Conservation (phyloP, 2,888 invertebrate species). For the Eupithecia subfuscata region DNA sequence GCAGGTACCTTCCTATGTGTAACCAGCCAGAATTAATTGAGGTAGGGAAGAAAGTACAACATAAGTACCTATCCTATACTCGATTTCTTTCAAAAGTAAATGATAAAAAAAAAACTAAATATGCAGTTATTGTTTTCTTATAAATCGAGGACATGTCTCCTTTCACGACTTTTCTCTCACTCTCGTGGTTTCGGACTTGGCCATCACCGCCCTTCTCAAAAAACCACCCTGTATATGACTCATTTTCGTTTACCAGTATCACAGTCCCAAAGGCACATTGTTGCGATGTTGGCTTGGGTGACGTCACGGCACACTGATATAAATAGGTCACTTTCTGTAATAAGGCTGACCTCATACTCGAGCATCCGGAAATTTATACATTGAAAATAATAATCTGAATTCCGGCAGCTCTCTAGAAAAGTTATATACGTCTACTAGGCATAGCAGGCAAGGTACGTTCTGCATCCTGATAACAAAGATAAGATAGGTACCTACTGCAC, state of each 20-base stretch:
- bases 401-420: neutral
- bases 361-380: slow-evolving; percentile 5
- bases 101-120: too few species aligned
- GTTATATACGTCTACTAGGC: neutral
- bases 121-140: too few species aligned
- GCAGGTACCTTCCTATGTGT: neutral
- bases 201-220: too few species aligned
- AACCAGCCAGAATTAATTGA: neutral
- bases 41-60: neutral
- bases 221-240: too few species aligned
- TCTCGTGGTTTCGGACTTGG: too few species aligned
- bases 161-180: too few species aligned
- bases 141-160: too few species aligned
- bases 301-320: slow-evolving; percentile 25
- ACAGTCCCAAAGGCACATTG: slow-evolving; percentile 8
- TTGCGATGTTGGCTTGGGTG: slow-evolving; percentile 20
- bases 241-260: slow-evolving; percentile 17
- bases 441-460: neutral
- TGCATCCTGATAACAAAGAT: neutral
- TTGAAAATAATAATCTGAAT: slow-evolving; percentile 12
- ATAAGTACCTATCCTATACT: neutral
- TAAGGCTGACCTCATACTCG: slow-evolving; percentile 1
- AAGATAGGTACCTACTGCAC: neutral
- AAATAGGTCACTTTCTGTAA: slow-evolving; percentile 36
- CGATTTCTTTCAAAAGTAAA: too few species aligned